Evolutionary conservation across 2,113 vertebrate species (phyloP), one percentile per base, ranked within the genome.

Genomic region (Oryzias curvinotus): DNA sequence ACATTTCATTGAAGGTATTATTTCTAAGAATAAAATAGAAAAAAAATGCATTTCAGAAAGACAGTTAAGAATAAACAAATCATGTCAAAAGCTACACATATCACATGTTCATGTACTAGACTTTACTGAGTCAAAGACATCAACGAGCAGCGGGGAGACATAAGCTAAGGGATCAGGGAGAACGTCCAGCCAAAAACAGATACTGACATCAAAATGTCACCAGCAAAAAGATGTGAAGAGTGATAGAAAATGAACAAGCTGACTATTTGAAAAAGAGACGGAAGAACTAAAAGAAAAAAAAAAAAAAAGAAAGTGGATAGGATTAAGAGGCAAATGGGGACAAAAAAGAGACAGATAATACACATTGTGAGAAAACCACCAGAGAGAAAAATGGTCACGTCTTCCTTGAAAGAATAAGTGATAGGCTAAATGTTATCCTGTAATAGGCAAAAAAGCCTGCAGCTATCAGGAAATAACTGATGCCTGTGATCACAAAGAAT

Each of bases 391-490:
- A 48, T 54, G 17, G 59, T n/a, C 7, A 25, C 17, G 15, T 50
- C 68, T 46, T 52, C 41, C 52, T 52, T 65, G 17, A 3, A 51
- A 42, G 47, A 58, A 64, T 68, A 69, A 58, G 65, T 52, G 47
- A 81, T 47, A 65, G 78, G 72, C 82, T 71, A 64, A 84, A 75
- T 63, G 70, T 66, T 72, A 64, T 65, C 65, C 71, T 69, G 72
- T 66, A 81, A 63, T 65, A 64, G 68, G 62, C 69, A 69, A 42
- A 56, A 77, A 60, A 67, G 65, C 72, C 59, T 51, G 55, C 60
- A 57, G 71, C 79, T 83, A 86, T 87, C 82, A 79, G 59, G 53
- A 83, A 91, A 89, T 63, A 83, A 87, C 86, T 87, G 87, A 90
- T 85, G 80, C 79, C 55, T 59, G 73, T 68, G 55, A 78, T 80